Evolutionary conservation across 2,113 vertebrate species (phyloP).

Genomic region (Donacobius atricapilla): DNA sequence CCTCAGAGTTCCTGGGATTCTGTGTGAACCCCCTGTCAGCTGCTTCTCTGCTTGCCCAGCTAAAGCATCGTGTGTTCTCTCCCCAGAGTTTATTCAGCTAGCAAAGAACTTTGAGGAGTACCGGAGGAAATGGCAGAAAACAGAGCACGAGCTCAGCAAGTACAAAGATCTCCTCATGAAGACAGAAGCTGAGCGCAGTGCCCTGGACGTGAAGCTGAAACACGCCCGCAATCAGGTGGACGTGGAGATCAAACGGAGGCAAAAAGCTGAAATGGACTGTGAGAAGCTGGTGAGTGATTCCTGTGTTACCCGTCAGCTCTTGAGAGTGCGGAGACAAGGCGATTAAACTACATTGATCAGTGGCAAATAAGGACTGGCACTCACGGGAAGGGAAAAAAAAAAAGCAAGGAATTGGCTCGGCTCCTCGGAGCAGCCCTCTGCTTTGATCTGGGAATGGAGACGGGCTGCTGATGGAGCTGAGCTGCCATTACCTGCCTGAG

Average conservation of each 20-base stretch:
- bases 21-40: not conserved
- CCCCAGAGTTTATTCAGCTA: slow-evolving; percentile 90
- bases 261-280: slow-evolving; percentile 88
- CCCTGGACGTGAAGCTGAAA: slow-evolving; percentile 94
- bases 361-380: slow-evolving; percentile 21
- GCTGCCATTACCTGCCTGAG: slow-evolving; percentile 9
- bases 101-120: slow-evolving; percentile 88
- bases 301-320: not conserved
- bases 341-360: not conserved
- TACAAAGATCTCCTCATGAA: slow-evolving; percentile 89
- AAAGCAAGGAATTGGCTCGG: not conserved
- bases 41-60: not conserved
- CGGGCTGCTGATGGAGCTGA: slow-evolving; percentile 1
- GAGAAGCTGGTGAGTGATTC: slow-evolving; percentile 86
- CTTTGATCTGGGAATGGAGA: not conserved
- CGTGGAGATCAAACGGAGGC: slow-evolving; percentile 92
- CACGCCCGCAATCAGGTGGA: slow-evolving; percentile 98
- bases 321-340: not conserved
- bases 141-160: slow-evolving; percentile 80
- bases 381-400: not conserved
- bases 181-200: slow-evolving; percentile 83
- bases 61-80: fast-evolving
- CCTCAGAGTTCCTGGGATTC: not conserved
- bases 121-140: slow-evolving; percentile 81
- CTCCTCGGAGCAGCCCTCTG: not conserved